Evolutionary conservation across 2,113 vertebrate genomes (phyloP), one percentile per base, ranked within the genome.

Genomic region (Microcebus murinus): DNA sequence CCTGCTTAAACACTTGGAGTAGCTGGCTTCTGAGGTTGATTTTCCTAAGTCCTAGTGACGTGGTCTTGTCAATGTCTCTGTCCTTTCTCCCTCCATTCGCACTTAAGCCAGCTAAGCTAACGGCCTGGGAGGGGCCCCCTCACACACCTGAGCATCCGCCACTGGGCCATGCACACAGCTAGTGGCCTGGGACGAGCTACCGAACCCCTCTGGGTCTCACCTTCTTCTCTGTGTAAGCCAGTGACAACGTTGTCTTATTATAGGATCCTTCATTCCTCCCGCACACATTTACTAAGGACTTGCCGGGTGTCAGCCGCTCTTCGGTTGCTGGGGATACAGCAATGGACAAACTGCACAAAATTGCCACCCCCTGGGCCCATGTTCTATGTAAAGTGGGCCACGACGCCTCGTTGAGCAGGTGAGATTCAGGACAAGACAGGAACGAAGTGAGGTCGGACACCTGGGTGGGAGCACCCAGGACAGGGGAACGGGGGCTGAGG

Each of bases 291-390:
- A 3, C 0, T 11, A 29, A 34, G 36, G 1, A 0, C 13, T 25
- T 10, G 4, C 12, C 0, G 29, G 0, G 11, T 14, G 52, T 25
- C 20, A 6, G 11, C 27, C 6, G 1, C 12, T 18, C 6, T 8
- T 9, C 6, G 17, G 50, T 39, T 23, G 39, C 70, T 14, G 25
- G 34, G 4, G n/a, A 4, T 10, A 20, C 21, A 5, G 57, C 21
- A 2, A 11, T 0, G 29, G 45, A 7, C 29, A 7, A 21, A 20
- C 2, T 0, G 12, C 8, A 6, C 48, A 55, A 21, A 27, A 1
- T 1, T 34, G 23, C 61, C 31, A 36, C 63, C 42, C 12, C 9
- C 34, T 8, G 52, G 18, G 39, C 25, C 1, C 4, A 8, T 15
- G 12, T 17, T 21, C 70, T 61, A 3, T 20, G 9, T 0, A 29